Conservation (phyloP, 2,797 vertebrate genomes). For the Danio albolineatus region DNA sequence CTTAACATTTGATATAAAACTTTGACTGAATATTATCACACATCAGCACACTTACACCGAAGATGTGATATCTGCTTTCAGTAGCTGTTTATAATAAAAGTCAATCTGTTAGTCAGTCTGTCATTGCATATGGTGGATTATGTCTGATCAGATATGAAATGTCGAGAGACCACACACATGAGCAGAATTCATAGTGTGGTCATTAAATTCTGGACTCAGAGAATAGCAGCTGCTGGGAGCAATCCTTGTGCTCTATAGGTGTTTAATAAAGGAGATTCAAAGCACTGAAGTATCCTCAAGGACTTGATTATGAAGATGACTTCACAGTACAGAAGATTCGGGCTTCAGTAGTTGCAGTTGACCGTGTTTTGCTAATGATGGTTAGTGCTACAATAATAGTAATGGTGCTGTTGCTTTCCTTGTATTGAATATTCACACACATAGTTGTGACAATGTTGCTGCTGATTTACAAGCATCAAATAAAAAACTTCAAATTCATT, state of each 20-base stretch:
- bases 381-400: not conserved
- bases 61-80: conserved; percentile 70
- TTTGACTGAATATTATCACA: conserved; percentile 16
- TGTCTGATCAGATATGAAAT: conserved; percentile 2
- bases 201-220: conserved; percentile 3
- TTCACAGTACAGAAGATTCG: not conserved
- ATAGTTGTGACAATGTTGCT: not conserved
- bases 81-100: conserved; percentile 78
- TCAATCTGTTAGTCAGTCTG: not conserved
- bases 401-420: not conserved
- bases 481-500: not conserved
- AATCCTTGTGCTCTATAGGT: not conserved
- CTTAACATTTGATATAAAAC: not conserved
- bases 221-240: not conserved
- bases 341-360: not conserved
- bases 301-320: not conserved
- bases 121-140: not conserved
- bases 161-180: not conserved
- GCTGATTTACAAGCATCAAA: not conserved
- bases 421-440: not conserved
- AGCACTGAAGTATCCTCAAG: not conserved
- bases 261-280: not conserved
- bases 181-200: not conserved
- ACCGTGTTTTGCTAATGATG: not conserved
- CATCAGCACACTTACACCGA: conserved; percentile 13